These are phyloP conservation scores for Spilosoma lubricipeda DNA, from an alignment of 2,888 invertebrate species.

Conservation along the genomic window DNA sequence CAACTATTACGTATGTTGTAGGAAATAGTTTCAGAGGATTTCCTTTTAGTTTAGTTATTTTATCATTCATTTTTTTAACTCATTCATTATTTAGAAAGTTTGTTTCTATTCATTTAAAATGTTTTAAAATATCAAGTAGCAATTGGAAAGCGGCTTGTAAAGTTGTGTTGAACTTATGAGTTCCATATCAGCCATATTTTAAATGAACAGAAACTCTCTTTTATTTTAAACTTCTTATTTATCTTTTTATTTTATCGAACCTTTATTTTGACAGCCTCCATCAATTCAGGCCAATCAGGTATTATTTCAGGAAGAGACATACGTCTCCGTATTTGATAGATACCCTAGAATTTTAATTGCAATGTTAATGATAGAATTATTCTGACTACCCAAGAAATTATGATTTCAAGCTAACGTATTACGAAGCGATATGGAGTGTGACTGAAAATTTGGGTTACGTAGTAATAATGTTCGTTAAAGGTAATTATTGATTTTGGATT, in stretches of 20 bases:
- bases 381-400: slow-evolving; percentile 44
- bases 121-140: not conserved
- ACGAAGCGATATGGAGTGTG: slow-evolving; percentile 53
- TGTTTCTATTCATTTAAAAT: slow-evolving; percentile 65
- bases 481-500: slow-evolving; percentile 23
- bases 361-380: slow-evolving; percentile 65
- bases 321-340: slow-evolving; percentile 89
- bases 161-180: not conserved
- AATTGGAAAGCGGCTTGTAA: not conserved
- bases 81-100: slow-evolving; percentile 77
- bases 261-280: slow-evolving; percentile 89
- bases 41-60: slow-evolving; percentile 68
- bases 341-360: slow-evolving; percentile 87
- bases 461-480: not conserved
- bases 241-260: slow-evolving; percentile 86
- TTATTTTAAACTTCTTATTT: slow-evolving; percentile 68
- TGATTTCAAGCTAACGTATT: slow-evolving; percentile 54
- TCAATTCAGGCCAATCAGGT: slow-evolving; percentile 92
- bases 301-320: slow-evolving; percentile 90
- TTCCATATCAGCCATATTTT: slow-evolving; percentile 44
- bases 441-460: slow-evolving; percentile 27
- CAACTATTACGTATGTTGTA: slow-evolving; percentile 43
- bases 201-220: slow-evolving; percentile 64
- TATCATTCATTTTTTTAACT: slow-evolving; percentile 71
- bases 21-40: slow-evolving; percentile 64